A percentile compares a stretch with the other conserved stretches of the same genome.
These are phyloP conservation scores for Ptiloglossa arizonensis DNA, from an alignment of 1,140 invertebrate genomes.

Conservation along the genomic window DNA sequence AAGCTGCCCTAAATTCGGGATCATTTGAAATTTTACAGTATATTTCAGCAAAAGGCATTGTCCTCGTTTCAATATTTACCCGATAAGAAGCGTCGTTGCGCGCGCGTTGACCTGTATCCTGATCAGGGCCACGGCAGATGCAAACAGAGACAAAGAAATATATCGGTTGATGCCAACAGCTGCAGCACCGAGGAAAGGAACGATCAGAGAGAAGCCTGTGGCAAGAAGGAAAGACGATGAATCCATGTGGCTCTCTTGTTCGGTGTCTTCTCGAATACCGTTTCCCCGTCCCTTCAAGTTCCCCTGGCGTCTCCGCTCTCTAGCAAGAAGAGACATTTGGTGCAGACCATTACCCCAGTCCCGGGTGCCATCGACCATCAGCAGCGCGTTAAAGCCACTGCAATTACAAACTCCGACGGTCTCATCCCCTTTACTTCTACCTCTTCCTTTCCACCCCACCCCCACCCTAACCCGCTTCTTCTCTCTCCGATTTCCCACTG, in stretches of 20 bases:
- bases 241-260: slow-evolving; percentile 43
- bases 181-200: slow-evolving; percentile 54
- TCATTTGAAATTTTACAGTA: slow-evolving; percentile 1
- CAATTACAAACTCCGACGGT: slow-evolving; percentile 80
- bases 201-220: slow-evolving; percentile 19
- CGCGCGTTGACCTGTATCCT: slow-evolving; percentile 11
- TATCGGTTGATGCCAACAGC: slow-evolving; percentile 39
- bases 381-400: slow-evolving; percentile 78
- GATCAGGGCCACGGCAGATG: slow-evolving; percentile 7
- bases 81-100: slow-evolving; percentile 28
- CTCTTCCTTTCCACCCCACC: slow-evolving; percentile 21
- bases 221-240: slow-evolving; percentile 43
- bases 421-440: slow-evolving; percentile 67
- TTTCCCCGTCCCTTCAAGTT: slow-evolving; percentile 55
- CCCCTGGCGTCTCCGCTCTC: slow-evolving; percentile 44
- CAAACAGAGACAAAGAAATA: slow-evolving; percentile 26
- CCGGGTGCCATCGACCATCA: slow-evolving; percentile 77
- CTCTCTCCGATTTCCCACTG: neutral
- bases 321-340: slow-evolving; percentile 71
- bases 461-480: neutral
- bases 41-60: neutral
- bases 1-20: neutral
- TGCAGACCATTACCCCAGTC: slow-evolving; percentile 76
- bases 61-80: slow-evolving; percentile 43
- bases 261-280: slow-evolving; percentile 59